Base-by-base conservation (phyloP, 2,797 vertebrate genomes). In the Lophura swinhoii region DNA sequence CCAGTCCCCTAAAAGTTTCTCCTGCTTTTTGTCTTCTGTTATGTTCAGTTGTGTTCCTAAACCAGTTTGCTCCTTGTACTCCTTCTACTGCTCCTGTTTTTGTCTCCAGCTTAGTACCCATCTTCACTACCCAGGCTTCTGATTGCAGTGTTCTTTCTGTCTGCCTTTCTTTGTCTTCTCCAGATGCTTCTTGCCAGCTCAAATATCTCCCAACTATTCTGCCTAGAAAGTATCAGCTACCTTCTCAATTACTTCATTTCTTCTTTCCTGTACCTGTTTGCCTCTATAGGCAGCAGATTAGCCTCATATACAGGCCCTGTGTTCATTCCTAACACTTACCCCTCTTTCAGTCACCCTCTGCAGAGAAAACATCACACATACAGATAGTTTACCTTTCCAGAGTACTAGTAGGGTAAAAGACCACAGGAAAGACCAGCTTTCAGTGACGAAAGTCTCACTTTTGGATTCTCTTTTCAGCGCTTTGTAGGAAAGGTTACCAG, bases 21-120 rank as follows among this genome's bases (percentile, higher is more conserved):
- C 37, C 21, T 66, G 31, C 7, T 68, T 48, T 68, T 9, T 37
- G 81, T 84, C 46, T 84, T 62, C 15, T 12, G 5, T 14, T 63
- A 2, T 43, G 6, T 56, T 81, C 1, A 64, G 15, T 10, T 39
- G 14, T 2, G 0, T 62, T 68, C 41, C 24, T 62, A 56, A 59
- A 44, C 10, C 43, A 37, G 5, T 60, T 69, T 53, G 16, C 5
- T 49, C 17, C 44, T 72, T 55, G 29, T 41, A 26, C 14, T 55
- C 20, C 44, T 72, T 49, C 26, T 41, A 29, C 16, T 64, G 10
- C 11, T 91, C 22, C 33, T 58, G 8, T 58, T 51, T 43, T 31
- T 18, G 21, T 67, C 31, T 66, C 22, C 2, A 1, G 9, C 51
- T 51, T 46, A 63, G 4, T 14, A 53, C 7, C 5, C 3, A 7